Evolutionary conservation across 1,140 invertebrate genomes (phyloP).

Genomic region (Zaprionus davidi): DNA sequence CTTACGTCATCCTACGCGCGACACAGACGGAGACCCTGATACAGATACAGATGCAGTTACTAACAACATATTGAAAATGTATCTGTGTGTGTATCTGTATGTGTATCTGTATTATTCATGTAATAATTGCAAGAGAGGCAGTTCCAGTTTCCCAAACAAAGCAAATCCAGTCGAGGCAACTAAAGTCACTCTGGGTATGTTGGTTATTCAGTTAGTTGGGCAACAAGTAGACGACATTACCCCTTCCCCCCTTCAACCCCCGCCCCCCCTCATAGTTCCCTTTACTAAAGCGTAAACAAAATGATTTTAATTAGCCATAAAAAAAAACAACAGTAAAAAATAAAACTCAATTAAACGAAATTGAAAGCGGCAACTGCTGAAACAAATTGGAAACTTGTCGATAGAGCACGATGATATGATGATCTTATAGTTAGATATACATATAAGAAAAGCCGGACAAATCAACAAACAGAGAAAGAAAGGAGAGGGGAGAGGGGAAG

Average conservation of each 20-base stretch:
- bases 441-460: constrained; percentile 11
- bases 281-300: constrained; percentile 28
- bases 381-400: constrained; percentile 68
- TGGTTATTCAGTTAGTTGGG: constrained; percentile 29
- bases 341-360: constrained; percentile 66
- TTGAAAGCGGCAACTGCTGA: constrained; percentile 55
- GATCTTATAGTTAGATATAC: constrained; percentile 32
- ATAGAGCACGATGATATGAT: constrained; percentile 40
- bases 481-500: background rate
- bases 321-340: constrained; percentile 24
- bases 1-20: constrained; percentile 49
- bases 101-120: constrained; percentile 13
- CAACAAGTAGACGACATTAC: constrained; percentile 29
- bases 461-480: background rate
- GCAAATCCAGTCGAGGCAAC: constrained; percentile 17
- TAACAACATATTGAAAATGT: constrained; percentile 17
- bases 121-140: constrained; percentile 52
- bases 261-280: background rate
- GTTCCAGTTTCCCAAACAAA: constrained; percentile 47
- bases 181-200: background rate
- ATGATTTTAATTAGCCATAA: constrained; percentile 51
- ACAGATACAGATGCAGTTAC: constrained; percentile 2
- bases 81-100: background rate
- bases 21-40: constrained; percentile 25
- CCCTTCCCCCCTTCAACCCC: background rate